phyloP scores from a whole-genome alignment of 2,888 invertebrate species.

The Nasonia oneida region DNA sequence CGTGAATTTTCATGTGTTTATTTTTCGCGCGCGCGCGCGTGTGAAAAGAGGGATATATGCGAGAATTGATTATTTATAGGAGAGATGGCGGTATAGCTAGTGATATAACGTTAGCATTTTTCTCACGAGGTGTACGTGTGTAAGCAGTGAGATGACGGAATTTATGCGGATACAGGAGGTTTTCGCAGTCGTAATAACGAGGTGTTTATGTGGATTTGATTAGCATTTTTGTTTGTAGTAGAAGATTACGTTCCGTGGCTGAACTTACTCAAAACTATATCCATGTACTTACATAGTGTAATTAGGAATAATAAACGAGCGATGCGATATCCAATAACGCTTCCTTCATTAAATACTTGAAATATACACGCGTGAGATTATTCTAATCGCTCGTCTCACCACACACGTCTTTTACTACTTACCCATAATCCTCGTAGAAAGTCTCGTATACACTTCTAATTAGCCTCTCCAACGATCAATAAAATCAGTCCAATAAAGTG shows the following conservation, averaged over 20 bases:
- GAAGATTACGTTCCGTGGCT: too few relatives aligned
- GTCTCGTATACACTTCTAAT: not conserved
- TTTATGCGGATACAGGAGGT: not conserved
- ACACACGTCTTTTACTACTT: not conserved
- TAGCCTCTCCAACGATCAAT: not conserved
- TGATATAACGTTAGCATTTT: constrained; percentile 35
- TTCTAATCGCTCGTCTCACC: not conserved
- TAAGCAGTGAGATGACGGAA: not conserved
- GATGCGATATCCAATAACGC: not conserved
- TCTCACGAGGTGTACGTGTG: constrained; percentile 24
- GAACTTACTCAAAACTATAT: too few relatives aligned
- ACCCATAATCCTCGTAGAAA: not conserved
- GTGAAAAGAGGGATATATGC: not conserved
- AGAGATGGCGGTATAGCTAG: not conserved
- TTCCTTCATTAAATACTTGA: not conserved
- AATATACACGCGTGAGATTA: not conserved
- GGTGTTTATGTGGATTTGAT: not conserved
- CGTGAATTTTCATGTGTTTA: constrained; percentile 40
- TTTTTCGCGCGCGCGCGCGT: constrained; percentile 15
- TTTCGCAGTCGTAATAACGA: not conserved
- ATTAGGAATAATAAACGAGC: not conserved
- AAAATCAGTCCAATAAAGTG: not conserved
- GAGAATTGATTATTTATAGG: constrained; percentile 26
- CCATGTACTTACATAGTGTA: not conserved
- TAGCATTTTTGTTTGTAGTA: not conserved